A percentile compares a stretch with the other conserved stretches of the same genome.
Evolutionary conservation across 2,797 vertebrate species (phyloP).

Genomic region (Lepilemur ruficaudatus): DNA sequence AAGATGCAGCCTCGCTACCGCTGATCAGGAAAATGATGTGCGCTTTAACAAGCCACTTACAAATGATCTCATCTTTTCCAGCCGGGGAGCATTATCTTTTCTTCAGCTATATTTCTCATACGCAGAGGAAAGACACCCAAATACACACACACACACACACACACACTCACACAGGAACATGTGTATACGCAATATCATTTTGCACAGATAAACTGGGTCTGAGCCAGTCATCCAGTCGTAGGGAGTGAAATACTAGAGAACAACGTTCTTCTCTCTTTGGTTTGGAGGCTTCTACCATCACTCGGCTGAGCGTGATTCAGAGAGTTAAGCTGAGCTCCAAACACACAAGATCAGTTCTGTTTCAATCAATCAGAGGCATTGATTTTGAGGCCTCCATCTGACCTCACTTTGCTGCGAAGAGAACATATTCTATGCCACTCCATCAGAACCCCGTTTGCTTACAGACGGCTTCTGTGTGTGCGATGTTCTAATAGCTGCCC

Average conservation of each 20-base stretch:
- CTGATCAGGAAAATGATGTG: slow-evolving; percentile 76
- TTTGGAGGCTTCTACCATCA: not conserved
- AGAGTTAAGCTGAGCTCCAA: not conserved
- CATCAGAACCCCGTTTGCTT: not conserved
- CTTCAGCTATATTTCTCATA: not conserved
- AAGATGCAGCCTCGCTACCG: slow-evolving; percentile 59
- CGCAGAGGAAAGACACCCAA: not conserved
- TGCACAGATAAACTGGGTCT: not conserved
- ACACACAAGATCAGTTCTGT: not conserved
- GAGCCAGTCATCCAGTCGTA: not conserved
- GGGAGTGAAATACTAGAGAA: not conserved
- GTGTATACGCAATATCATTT: accelerated
- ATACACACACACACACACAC: not conserved
- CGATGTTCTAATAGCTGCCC: accelerated
- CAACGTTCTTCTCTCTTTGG: not conserved
- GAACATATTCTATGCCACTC: not conserved
- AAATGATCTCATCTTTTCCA: slow-evolving; percentile 70
- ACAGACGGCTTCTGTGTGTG: not conserved
- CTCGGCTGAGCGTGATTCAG: not conserved
- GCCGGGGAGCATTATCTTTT: not conserved
- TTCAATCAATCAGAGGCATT: not conserved
- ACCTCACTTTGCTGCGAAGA: not conserved
- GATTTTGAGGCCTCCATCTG: not conserved
- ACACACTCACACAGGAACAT: no score
- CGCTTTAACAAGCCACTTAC: slow-evolving; percentile 78